phyloP scores from a whole-genome alignment of 1,140 invertebrate species.

The Cotesia glomerata region DNA sequence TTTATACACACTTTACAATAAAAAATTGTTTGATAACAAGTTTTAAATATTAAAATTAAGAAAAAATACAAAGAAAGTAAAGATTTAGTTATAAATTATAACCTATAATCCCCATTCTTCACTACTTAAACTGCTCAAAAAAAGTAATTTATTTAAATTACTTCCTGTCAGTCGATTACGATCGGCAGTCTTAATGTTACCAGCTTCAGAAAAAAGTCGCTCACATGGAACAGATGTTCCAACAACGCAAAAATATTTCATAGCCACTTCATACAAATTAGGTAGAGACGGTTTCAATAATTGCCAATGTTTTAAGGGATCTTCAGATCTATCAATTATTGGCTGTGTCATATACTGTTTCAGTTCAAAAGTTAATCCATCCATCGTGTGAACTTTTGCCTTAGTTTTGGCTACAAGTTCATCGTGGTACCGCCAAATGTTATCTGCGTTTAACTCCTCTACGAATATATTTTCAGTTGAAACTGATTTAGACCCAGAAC shows the following conservation, averaged over 20 bases:
- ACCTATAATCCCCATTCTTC: conserved; percentile 22
- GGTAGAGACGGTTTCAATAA: conserved; percentile 49
- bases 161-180: conserved; percentile 17
- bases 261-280: conserved; percentile 44
- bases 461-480: neutral
- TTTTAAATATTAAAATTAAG: too few relatives aligned
- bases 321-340: conserved; percentile 42
- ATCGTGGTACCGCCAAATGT: neutral
- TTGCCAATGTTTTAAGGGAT: conserved; percentile 52
- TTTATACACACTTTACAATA: too few relatives aligned
- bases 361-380: conserved; percentile 45
- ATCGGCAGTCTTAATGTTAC: conserved; percentile 18
- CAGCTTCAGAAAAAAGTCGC: conserved; percentile 52
- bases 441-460: neutral
- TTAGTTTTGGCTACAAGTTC: conserved; percentile 6
- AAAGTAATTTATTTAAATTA: conserved; percentile 25
- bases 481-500: conserved; percentile 34
- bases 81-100: neutral
- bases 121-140: conserved; percentile 5
- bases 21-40: too few relatives aligned
- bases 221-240: conserved; percentile 50
- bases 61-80: neutral
- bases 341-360: conserved; percentile 32
- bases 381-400: conserved; percentile 15
- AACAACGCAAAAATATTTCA: conserved; percentile 46